These are phyloP conservation scores for Leucosticte australis DNA, from an alignment of 2,113 vertebrate genomes.

Conservation along the genomic window DNA sequence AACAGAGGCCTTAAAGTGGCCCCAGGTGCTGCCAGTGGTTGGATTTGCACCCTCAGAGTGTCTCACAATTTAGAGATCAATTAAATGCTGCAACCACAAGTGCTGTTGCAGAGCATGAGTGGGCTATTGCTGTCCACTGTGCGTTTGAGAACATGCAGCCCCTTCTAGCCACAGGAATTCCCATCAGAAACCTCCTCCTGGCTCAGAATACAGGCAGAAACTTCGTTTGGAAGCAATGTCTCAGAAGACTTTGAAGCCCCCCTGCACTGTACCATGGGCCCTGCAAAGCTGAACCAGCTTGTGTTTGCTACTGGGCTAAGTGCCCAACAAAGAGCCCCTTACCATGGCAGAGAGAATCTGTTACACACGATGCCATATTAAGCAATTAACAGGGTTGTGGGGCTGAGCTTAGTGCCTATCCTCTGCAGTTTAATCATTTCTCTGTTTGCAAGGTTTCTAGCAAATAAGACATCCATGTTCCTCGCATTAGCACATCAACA, in stretches of 20 bases:
- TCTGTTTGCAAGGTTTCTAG: background rate
- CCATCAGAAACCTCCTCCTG: background rate
- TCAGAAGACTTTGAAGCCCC: background rate
- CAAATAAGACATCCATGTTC: background rate
- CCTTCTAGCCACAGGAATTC: background rate
- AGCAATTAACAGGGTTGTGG: conserved; percentile 2
- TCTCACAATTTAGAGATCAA: background rate
- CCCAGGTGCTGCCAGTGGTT: background rate
- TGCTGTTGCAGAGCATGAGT: background rate
- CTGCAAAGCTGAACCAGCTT: background rate
- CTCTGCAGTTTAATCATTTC: background rate
- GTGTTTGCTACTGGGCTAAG: conserved; percentile 4
- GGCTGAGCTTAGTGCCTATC: background rate
- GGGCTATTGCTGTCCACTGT: background rate
- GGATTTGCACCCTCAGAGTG: background rate
- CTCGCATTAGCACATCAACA: background rate
- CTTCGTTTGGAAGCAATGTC: background rate
- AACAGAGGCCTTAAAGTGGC: background rate
- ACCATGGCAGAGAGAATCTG: background rate
- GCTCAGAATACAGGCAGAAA: background rate
- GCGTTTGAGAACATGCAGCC: background rate
- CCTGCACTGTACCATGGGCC: background rate
- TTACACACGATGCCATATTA: background rate
- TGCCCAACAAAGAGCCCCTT: conserved; percentile 1
- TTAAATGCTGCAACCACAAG: background rate